Evolutionary conservation across 2,888 invertebrate genomes (phyloP).

Genomic region (Tortricodes alternella): DNA sequence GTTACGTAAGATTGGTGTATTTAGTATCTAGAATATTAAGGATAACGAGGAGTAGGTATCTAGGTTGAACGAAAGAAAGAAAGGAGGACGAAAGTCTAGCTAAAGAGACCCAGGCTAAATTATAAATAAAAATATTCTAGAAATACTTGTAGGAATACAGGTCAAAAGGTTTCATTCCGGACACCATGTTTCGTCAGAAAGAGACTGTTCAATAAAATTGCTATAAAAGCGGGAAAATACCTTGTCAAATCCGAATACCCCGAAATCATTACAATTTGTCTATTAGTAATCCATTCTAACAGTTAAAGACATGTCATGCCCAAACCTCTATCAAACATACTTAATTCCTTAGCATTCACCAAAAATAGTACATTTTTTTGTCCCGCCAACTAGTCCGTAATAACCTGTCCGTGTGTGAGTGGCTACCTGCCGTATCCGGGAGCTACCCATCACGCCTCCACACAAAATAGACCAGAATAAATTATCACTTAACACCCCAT

Average conservation of each 20-base stretch:
- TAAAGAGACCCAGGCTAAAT: no score
- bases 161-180: constrained; percentile 1
- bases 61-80: no score
- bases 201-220: neutral
- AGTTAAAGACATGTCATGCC: constrained; percentile 2
- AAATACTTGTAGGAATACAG: constrained; percentile 1
- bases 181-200: neutral
- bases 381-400: constrained; percentile 20
- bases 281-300: neutral
- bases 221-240: neutral
- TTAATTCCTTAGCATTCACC: constrained; percentile 21
- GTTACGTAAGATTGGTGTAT: no score
- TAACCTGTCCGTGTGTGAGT: constrained; percentile 59
- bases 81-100: no score
- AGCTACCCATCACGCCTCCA: constrained; percentile 61
- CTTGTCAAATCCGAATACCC: neutral
- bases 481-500: constrained; percentile 60
- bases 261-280: constrained; percentile 7
- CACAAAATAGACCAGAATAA: constrained; percentile 61
- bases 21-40: no score
- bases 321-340: constrained; percentile 28
- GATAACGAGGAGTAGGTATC: no score
- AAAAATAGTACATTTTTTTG: constrained; percentile 31
- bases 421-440: constrained; percentile 76
- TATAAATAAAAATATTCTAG: no score